Evolutionary conservation across 2,113 vertebrate species (phyloP).

Genomic region (Corynorhinus townsendii): DNA sequence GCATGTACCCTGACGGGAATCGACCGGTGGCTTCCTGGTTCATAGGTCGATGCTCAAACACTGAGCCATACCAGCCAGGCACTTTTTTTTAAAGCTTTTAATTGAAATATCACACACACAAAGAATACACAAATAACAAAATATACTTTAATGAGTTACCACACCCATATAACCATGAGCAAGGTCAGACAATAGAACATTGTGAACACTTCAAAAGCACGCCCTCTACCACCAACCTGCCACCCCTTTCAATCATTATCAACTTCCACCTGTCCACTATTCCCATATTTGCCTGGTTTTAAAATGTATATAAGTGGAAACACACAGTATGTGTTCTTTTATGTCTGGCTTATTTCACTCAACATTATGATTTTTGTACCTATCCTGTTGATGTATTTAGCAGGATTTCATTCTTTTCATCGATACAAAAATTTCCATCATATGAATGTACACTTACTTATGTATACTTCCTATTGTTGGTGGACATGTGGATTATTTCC

Average conservation of each 20-base stretch:
- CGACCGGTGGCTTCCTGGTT: too few species aligned
- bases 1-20: too few species aligned
- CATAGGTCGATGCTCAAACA: too few species aligned
- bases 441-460: not conserved
- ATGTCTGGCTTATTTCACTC: not conserved
- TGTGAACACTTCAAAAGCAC: not conserved
- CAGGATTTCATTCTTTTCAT: not conserved
- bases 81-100: not conserved
- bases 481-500: not conserved
- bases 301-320: not conserved
- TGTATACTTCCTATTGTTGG: not conserved
- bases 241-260: not conserved
- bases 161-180: not conserved
- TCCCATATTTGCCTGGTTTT: not conserved
- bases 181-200: not conserved
- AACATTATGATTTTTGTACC: not conserved
- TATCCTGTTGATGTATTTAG: not conserved
- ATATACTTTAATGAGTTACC: not conserved
- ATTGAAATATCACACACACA: not conserved
- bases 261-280: too few species aligned
- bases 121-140: not conserved
- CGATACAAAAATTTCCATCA: not conserved
- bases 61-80: too few species aligned
- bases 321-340: not conserved
- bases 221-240: not conserved